Evolutionary conservation across 2,888 invertebrate genomes (phyloP).

Genomic region (Hirtodrosophila duncani): DNA sequence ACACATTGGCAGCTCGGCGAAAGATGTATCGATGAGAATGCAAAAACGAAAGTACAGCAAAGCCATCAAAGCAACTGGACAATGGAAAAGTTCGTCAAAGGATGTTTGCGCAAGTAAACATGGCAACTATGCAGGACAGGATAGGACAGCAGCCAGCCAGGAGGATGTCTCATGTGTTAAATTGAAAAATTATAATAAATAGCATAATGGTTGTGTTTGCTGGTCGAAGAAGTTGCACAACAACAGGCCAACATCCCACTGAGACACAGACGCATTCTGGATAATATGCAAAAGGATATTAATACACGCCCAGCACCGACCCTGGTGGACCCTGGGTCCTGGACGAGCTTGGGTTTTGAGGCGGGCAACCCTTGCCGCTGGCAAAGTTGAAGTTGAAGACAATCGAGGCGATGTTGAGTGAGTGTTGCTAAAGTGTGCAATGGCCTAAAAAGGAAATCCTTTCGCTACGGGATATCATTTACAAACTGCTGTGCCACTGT

Average conservation of each 20-base stretch:
- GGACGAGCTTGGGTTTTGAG: constrained; percentile 55
- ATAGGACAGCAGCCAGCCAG: constrained; percentile 13
- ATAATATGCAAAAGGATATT: constrained; percentile 62
- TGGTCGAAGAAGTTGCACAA: constrained; percentile 45
- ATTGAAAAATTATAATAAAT: constrained; percentile 79
- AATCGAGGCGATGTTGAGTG: constrained; percentile 52
- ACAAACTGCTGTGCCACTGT: constrained; percentile 71
- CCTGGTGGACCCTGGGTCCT: constrained; percentile 10
- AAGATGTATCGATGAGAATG: constrained; percentile 75
- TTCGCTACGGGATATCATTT: constrained; percentile 78
- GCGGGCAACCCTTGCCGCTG: constrained; percentile 7
- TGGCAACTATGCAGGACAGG: constrained; percentile 37
- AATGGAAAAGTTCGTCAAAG: constrained; percentile 72
- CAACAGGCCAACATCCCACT: constrained; percentile 57
- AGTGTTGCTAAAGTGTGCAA: constrained; percentile 60
- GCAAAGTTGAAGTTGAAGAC: constrained; percentile 54
- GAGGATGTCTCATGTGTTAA: constrained; percentile 58
- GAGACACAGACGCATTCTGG: constrained; percentile 32
- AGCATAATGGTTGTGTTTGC: constrained; percentile 65
- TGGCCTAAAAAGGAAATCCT: constrained; percentile 67
- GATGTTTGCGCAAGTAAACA: constrained; percentile 70
- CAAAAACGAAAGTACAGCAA: constrained; percentile 66
- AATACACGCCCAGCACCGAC: constrained; percentile 37
- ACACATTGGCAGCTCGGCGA: constrained; percentile 57
- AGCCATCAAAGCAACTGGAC: constrained; percentile 68